phyloP scores from a whole-genome alignment of 2,888 invertebrate species.

The Cataglyphis albicans region DNA sequence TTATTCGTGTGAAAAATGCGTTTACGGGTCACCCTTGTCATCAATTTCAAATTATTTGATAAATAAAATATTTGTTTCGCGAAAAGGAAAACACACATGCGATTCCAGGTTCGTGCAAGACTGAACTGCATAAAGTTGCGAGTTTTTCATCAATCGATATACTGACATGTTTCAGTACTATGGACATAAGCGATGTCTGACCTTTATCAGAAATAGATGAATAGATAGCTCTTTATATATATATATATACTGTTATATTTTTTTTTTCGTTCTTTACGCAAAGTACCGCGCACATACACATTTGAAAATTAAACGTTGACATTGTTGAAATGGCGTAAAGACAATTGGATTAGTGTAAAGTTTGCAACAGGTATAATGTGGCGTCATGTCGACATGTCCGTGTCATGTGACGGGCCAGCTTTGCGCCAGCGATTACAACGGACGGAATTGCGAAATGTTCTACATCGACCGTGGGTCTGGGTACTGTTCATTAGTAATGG shows the following conservation, averaged over 20 bases:
- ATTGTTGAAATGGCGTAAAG: constrained; percentile 5
- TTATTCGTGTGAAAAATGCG: neutral
- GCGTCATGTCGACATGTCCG: constrained; percentile 53
- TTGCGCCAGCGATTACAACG: constrained; percentile 49
- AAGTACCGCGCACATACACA: neutral
- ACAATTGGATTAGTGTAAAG: constrained; percentile 53
- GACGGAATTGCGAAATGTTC: constrained; percentile 57
- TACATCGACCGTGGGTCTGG: constrained; percentile 52
- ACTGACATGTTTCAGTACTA: neutral
- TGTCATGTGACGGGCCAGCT: constrained; percentile 61
- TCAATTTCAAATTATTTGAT: neutral
- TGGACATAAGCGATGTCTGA: neutral
- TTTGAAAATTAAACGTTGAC: neutral
- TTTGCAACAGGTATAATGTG: constrained; percentile 73
- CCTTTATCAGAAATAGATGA: constrained; percentile 13
- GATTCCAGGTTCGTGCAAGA: constrained; percentile 1
- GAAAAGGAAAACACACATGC: neutral
- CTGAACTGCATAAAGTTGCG: neutral
- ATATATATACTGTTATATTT: neutral
- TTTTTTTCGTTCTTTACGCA: neutral
- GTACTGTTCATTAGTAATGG: constrained; percentile 66
- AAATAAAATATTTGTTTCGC: neutral
- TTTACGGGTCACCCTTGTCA: neutral
- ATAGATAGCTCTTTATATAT: neutral
- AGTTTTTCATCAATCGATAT: constrained; percentile 29